Base-by-base conservation (phyloP, 1,140 invertebrate genomes). In the Pogonomyrmex californicus region DNA sequence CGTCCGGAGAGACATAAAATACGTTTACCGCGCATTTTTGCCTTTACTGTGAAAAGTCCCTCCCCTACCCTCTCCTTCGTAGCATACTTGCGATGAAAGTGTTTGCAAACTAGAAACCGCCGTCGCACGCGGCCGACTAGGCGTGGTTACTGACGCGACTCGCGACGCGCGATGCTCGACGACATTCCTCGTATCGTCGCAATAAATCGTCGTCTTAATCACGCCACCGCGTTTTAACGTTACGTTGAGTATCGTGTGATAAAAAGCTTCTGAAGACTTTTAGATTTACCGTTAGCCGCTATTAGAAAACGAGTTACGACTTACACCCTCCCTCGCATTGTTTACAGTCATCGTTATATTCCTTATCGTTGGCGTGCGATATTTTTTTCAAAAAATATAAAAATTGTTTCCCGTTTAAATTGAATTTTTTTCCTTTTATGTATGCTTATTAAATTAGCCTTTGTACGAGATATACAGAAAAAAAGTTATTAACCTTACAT, bases 51-150 rank as follows among this genome's bases (percentile, higher is more conserved):
- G 70, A 51, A 82, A 73, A 17, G n/a, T n/a, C 51, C 47, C 62
- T 6, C 30, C 44, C 41, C 49, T 23, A 23, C 23, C 23, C 23
- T 23, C 23, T 23, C 23, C 23, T 23, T 23, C 23, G 23, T 23
- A 41, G 30, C 79, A 83, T 83, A 83, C 56, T 83, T 60, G 79
- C 79, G 68, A 83, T 83, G 79, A 83, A 75, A 83, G 79, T 83
- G 79, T 83, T 83, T 41, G 79, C 79, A 49, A 83, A 73, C 68
- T 75, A 83, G 79, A 83, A 75, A 83, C 66, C 30, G 30, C 47
- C 30, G 41, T 70, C 60, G 30, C n/a, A 23, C 17, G 51, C 78
- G 17, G 54, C 17, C 54, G 30, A 23, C 68, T 47, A 83, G 79
- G 79, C 79, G 79, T 83, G 79, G 79, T 83, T 75, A 70, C 36